Conservation (phyloP, 2,888 invertebrate species). For the Aproaerema taeniolella region DNA sequence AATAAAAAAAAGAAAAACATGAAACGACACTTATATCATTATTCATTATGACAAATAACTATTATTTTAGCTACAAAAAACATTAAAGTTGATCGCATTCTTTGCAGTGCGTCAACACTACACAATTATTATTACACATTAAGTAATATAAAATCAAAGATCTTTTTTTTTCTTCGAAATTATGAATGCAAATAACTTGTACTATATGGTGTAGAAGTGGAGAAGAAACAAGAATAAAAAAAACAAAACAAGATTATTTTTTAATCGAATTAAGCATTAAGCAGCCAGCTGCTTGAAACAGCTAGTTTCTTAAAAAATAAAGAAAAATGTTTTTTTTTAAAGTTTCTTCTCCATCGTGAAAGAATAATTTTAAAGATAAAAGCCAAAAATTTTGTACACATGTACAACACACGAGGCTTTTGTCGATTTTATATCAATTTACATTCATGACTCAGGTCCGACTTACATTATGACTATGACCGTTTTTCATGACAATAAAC, state of each 20-base stretch:
- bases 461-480: too few relatives aligned
- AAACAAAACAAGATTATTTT: neutral
- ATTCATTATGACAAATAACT: neutral
- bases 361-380: neutral
- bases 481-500: too few relatives aligned
- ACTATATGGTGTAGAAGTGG: conserved; percentile 41
- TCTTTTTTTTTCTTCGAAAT: too few relatives aligned
- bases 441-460: too few relatives aligned
- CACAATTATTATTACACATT: too few relatives aligned
- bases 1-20: too few relatives aligned
- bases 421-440: too few relatives aligned
- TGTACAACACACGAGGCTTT: conserved; percentile 3
- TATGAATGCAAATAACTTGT: conserved; percentile 50
- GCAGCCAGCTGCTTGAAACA: conserved; percentile 2
- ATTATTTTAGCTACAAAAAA: neutral
- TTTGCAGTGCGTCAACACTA: conserved; percentile 1
- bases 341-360: neutral
- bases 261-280: neutral
- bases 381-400: conserved; percentile 8
- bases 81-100: neutral
- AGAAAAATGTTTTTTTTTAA: neutral
- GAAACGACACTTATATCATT: too few relatives aligned
- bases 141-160: too few relatives aligned
- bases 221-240: conserved; percentile 4
- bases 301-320: too few relatives aligned